Percentiles rank a stretch among this genome's conserved stretches.
phyloP scores from a whole-genome alignment of 2,113 vertebrate genomes.

The Megaceryle maxima region DNA sequence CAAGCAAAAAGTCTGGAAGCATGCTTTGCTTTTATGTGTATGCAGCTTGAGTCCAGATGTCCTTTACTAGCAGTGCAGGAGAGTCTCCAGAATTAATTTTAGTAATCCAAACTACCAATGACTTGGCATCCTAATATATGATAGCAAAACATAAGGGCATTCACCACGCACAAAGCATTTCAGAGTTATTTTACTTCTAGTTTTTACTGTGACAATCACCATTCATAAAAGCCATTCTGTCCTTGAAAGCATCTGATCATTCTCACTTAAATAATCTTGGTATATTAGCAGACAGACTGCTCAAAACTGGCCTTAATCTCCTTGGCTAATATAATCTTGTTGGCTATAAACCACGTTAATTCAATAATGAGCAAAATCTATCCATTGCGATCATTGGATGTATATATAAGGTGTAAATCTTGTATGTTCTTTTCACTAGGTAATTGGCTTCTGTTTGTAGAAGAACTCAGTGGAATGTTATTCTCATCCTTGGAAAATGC shows the following conservation, averaged over 20 bases:
- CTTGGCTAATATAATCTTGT: not conserved
- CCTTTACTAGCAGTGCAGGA: not conserved
- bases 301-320: not conserved
- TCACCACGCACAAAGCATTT: not conserved
- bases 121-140: not conserved
- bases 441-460: not conserved
- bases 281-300: not conserved
- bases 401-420: not conserved
- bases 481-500: not conserved
- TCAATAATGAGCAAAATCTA: not conserved
- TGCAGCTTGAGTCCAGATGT: not conserved
- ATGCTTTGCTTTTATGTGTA: not conserved
- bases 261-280: not conserved
- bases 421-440: not conserved
- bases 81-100: not conserved
- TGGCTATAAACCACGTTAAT: not conserved
- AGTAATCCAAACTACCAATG: rapidly evolving
- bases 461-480: not conserved
- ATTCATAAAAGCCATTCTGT: not conserved
- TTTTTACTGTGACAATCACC: not conserved
- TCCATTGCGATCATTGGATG: not conserved
- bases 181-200: not conserved
- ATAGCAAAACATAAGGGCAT: not conserved
- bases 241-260: not conserved
- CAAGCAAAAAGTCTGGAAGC: not conserved